Conservation (phyloP, 2,113 vertebrate genomes). For the Tetrax tetrax region DNA sequence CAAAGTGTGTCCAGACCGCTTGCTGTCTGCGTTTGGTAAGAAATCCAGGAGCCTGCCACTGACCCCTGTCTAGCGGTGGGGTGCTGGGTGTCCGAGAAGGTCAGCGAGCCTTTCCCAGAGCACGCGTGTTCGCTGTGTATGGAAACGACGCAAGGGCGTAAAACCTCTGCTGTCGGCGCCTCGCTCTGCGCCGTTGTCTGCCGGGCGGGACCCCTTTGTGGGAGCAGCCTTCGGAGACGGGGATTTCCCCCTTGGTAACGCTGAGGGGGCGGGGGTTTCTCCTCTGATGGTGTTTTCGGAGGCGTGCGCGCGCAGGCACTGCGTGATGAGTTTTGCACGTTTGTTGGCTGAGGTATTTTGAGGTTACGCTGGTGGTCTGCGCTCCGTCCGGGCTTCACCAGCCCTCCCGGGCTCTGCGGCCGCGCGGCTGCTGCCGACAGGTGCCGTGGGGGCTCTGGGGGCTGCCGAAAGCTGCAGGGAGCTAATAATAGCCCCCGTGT, state of each 20-base stretch:
- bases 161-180: background rate
- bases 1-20: background rate
- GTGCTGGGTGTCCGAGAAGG: background rate
- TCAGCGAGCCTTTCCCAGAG: background rate
- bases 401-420: background rate
- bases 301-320: background rate
- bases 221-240: background rate
- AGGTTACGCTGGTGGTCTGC: background rate
- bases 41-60: background rate
- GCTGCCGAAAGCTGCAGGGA: background rate
- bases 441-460: background rate
- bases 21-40: background rate
- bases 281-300: background rate
- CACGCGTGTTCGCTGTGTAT: rapidly evolving
- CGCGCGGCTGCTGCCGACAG: background rate
- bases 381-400: background rate
- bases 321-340: rapidly evolving
- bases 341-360: background rate
- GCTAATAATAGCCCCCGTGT: conserved; percentile 16
- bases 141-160: background rate
- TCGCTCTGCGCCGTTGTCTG: background rate
- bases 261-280: background rate
- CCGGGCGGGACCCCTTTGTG: background rate
- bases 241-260: rapidly evolving
- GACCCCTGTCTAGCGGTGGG: background rate